Conservation (phyloP, 2,797 vertebrate genomes). For the Momotus momota region DNA sequence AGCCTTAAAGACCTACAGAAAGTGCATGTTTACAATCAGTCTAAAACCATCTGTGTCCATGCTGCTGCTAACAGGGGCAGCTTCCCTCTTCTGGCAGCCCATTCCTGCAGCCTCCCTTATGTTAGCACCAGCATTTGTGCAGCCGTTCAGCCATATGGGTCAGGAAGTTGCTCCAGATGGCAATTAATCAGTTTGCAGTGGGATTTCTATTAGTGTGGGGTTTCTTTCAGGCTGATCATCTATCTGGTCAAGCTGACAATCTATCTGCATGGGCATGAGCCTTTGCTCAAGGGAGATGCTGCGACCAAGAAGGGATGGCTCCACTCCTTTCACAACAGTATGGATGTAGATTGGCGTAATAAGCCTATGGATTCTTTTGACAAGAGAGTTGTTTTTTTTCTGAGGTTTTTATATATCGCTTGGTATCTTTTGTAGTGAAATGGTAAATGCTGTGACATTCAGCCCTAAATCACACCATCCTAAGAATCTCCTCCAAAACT, state of each 20-base stretch:
- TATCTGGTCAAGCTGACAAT: constrained; percentile 11
- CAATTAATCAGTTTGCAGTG: constrained; percentile 11
- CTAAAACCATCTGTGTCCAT: neutral
- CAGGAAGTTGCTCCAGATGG: constrained; percentile 36
- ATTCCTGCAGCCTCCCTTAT: neutral
- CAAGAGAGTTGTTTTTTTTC: neutral
- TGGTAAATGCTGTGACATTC: constrained; percentile 1
- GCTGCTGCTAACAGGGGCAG: neutral
- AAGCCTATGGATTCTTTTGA: neutral
- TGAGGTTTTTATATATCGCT: neutral
- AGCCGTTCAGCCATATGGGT: neutral
- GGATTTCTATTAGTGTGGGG: neutral
- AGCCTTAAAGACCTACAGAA: neutral
- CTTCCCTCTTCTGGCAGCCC: neutral
- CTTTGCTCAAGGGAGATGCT: neutral
- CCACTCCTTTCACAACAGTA: neutral
- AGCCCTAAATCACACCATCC: neutral
- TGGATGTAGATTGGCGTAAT: neutral
- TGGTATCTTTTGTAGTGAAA: neutral
- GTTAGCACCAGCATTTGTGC: neutral
- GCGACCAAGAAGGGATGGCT: neutral
- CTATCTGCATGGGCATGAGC: neutral
- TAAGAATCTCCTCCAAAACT: neutral
- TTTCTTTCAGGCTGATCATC: neutral
- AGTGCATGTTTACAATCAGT: neutral